These are phyloP conservation scores for Lysiphlebus fabarum DNA, from an alignment of 1,140 invertebrate genomes.

Conservation along the genomic window DNA sequence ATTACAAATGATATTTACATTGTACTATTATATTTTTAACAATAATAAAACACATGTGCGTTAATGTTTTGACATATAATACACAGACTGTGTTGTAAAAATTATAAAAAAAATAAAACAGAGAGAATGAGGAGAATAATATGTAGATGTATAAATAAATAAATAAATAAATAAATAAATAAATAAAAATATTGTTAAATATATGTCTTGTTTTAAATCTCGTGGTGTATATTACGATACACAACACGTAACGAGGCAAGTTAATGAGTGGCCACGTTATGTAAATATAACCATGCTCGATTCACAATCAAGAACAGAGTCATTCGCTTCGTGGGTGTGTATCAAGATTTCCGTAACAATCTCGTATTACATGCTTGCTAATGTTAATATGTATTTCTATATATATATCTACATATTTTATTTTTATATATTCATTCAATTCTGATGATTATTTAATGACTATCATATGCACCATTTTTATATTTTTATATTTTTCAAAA, in stretches of 20 bases:
- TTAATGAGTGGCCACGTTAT: conserved; percentile 34
- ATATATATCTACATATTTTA: neutral
- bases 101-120: neutral
- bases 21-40: no score
- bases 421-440: neutral
- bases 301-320: conserved; percentile 16
- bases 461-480: no score
- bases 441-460: no score
- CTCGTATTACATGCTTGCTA: conserved; percentile 31
- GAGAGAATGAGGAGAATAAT: no score
- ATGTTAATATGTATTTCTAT: neutral
- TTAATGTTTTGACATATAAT: conserved; percentile 3
- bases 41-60: neutral
- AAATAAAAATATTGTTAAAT: neutral
- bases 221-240: conserved; percentile 10
- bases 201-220: neutral
- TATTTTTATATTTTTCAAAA: no score
- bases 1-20: no score
- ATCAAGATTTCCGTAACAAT: conserved; percentile 41
- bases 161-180: no score
- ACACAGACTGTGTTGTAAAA: conserved; percentile 11
- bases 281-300: conserved; percentile 20
- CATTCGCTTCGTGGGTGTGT: conserved; percentile 33
- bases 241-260: conserved; percentile 12
- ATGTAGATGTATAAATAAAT: no score